These are phyloP conservation scores for Hyposoter didymator DNA, from an alignment of 2,888 invertebrate species.

Conservation along the genomic window DNA sequence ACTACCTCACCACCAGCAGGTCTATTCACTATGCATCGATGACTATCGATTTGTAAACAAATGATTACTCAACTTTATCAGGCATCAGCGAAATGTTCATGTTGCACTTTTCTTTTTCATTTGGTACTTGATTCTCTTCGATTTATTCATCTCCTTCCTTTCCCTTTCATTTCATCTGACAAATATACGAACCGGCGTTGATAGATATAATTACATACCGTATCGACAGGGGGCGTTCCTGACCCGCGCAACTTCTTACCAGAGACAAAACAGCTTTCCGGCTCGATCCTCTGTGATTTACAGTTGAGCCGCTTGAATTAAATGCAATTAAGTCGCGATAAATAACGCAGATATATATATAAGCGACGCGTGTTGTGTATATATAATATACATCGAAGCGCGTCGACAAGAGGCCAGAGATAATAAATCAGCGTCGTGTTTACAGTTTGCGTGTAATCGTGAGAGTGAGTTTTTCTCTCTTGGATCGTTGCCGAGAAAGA, in stretches of 20 bases:
- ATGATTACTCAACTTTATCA: not conserved
- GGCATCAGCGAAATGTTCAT: not conserved
- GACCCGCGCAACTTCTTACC: constrained; percentile 76
- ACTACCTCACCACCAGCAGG: not conserved
- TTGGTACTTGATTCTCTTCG: not conserved
- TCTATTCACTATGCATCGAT: not conserved
- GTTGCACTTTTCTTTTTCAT: not conserved
- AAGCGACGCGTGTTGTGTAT: not conserved
- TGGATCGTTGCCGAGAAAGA: constrained; percentile 33
- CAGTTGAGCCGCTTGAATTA: constrained; percentile 79
- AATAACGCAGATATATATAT: constrained; percentile 72
- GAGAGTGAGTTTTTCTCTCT: constrained; percentile 43
- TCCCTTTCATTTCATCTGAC: constrained; percentile 34
- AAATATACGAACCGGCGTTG: constrained; percentile 51
- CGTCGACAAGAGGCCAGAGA: constrained; percentile 66
- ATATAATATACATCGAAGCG: constrained; percentile 10
- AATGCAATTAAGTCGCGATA: constrained; percentile 81
- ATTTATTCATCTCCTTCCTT: constrained; percentile 21
- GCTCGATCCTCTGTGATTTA: constrained; percentile 78
- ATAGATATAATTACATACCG: constrained; percentile 76
- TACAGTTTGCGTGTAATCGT: constrained; percentile 75
- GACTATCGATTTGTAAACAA: not conserved
- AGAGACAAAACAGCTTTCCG: constrained; percentile 45
- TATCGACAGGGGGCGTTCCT: constrained; percentile 80
- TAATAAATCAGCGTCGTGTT: constrained; percentile 78